A percentile compares a stretch with the other conserved stretches of the same genome.
phyloP scores from a whole-genome alignment of 2,888 invertebrate genomes.

The Tyria jacobaeae region DNA sequence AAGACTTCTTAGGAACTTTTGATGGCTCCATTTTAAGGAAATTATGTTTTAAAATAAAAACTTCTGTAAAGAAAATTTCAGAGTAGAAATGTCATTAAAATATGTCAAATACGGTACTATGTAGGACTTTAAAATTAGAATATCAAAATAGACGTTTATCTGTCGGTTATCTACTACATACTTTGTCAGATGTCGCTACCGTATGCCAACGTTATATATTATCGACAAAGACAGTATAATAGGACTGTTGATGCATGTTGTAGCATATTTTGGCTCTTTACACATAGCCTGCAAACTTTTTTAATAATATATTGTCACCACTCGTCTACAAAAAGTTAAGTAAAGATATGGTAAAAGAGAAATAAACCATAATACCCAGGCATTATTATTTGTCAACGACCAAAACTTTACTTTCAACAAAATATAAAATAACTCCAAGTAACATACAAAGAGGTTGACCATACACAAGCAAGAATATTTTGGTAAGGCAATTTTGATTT shows the following conservation, averaged over 20 bases:
- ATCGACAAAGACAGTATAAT: not conserved
- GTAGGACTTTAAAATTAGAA: slow-evolving; percentile 18
- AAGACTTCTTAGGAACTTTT: slow-evolving; percentile 38
- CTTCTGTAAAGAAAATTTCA: slow-evolving; percentile 30
- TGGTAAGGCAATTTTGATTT: no score
- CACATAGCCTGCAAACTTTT: no score
- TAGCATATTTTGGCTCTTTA: no score
- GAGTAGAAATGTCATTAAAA: slow-evolving; percentile 28
- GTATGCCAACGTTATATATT: slow-evolving; percentile 1
- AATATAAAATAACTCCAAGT: no score
- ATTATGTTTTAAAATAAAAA: slow-evolving; percentile 12
- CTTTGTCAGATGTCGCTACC: not conserved
- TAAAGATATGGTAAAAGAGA: no score
- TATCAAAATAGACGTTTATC: slow-evolving; percentile 5
- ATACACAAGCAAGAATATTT: no score
- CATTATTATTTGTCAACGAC: no score
- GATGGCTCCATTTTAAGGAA: slow-evolving; percentile 35
- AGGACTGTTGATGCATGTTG: not conserved
- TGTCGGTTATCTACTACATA: not conserved
- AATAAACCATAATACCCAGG: no score
- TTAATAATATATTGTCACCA: no score
- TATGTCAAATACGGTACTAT: slow-evolving; percentile 24
- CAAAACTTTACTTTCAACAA: no score
- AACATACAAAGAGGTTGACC: no score
- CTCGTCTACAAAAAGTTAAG: no score